phyloP scores from a whole-genome alignment of 2,888 invertebrate species.

The Folsomia manolachei region DNA sequence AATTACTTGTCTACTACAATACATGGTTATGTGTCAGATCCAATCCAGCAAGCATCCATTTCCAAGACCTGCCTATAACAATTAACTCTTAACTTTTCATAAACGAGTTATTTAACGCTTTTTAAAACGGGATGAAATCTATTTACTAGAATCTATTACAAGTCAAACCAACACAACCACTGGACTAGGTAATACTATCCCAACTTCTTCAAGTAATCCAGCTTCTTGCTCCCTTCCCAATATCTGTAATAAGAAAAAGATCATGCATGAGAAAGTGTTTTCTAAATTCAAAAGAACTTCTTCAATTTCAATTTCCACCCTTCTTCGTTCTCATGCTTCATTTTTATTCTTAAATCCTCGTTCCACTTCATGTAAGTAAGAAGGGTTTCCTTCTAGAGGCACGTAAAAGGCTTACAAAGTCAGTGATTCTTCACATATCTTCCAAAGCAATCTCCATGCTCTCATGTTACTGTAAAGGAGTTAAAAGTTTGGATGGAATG shows the following conservation, averaged over 20 bases:
- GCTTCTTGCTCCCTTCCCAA: no score
- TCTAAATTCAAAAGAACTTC: slow-evolving; percentile 1
- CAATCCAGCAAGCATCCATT: no score
- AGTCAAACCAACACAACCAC: background rate
- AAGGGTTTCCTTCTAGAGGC: no score
- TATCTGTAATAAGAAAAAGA: no score
- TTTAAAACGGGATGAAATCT: slow-evolving; percentile 1
- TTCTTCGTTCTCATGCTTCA: background rate
- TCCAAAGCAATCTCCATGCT: background rate
- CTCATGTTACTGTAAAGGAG: background rate
- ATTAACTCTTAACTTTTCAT: background rate
- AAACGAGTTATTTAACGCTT: background rate
- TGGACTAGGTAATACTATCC: background rate
- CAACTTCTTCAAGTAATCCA: no score
- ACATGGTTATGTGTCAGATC: no score
- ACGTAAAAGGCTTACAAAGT: background rate
- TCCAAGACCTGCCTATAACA: no score
- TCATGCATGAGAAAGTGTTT: slow-evolving; percentile 9
- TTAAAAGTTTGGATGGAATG: background rate
- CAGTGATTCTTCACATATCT: slow-evolving; percentile 3
- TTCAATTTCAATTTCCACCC: slow-evolving; percentile 7
- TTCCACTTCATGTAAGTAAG: background rate
- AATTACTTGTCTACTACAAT: no score
- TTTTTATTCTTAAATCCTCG: background rate
- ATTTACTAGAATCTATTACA: background rate